These are phyloP conservation scores for Sebastes wilsoni DNA, from an alignment of 2,797 vertebrate genomes.

Conservation along the genomic window DNA sequence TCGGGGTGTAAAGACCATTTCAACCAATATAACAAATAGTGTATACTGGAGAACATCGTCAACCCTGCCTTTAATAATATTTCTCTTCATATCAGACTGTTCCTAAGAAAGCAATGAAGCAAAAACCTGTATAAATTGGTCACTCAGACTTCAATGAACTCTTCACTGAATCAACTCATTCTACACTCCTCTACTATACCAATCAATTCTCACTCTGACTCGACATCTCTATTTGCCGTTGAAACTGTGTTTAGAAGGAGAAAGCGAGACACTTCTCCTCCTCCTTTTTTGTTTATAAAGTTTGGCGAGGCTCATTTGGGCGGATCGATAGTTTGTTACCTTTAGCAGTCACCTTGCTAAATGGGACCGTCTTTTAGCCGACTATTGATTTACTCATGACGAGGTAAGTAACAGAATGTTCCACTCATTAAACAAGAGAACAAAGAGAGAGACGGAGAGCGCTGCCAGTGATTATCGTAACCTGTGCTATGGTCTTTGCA, in stretches of 20 bases:
- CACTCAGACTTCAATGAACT: neutral
- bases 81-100: neutral
- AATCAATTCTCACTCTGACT: neutral
- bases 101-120: neutral
- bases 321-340: conserved; percentile 39
- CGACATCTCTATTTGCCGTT: neutral
- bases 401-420: conserved; percentile 31
- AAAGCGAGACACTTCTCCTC: neutral
- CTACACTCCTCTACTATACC: neutral
- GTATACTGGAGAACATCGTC: no score
- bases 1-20: no score
- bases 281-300: conserved; percentile 23
- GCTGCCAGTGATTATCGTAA: neutral
- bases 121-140: neutral
- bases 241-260: neutral
- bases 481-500: neutral
- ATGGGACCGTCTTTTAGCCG: conserved; percentile 25
- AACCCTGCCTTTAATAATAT: neutral
- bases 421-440: conserved; percentile 35
- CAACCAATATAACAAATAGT: no score
- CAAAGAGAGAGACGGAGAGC: conserved; percentile 4
- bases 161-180: neutral
- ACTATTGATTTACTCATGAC: conserved; percentile 46
- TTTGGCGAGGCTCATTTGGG: conserved; percentile 34
- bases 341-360: conserved; percentile 50